Percentiles rank a stretch among this genome's conserved stretches.
These are phyloP conservation scores for Crypturellus undulatus DNA, from an alignment of 2,113 vertebrate genomes.

Conservation along the genomic window DNA sequence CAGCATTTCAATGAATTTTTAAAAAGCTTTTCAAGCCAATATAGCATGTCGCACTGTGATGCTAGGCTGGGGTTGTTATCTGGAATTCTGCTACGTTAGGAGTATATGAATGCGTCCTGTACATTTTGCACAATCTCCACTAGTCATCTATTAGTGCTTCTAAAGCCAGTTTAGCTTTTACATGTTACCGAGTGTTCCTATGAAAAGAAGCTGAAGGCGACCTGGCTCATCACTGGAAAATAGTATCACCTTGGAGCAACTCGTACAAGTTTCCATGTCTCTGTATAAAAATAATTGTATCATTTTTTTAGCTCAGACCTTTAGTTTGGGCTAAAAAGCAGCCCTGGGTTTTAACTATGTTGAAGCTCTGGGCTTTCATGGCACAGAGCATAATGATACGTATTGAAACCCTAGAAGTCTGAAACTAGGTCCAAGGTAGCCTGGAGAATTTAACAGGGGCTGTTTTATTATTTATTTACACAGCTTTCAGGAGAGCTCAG, in stretches of 20 bases:
- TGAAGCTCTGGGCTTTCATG: not conserved
- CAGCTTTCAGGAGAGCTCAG: conserved; percentile 43
- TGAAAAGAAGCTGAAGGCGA: not conserved
- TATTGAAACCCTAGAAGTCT: conserved; percentile 79
- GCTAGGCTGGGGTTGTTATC: not conserved
- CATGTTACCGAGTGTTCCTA: not conserved
- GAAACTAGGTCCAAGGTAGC: conserved; percentile 78
- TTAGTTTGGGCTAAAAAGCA: not conserved
- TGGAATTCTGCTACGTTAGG: not conserved
- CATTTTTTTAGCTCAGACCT: not conserved
- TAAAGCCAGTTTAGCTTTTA: not conserved
- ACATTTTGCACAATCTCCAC: not conserved
- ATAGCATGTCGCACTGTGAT: not conserved
- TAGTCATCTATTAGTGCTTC: not conserved
- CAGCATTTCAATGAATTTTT: not conserved
- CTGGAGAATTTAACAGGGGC: conserved; percentile 52
- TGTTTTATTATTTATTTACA: conserved; percentile 85
- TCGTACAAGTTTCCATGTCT: not conserved
- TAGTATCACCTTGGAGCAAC: not conserved
- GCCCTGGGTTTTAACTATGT: not conserved
- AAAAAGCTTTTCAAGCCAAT: not conserved
- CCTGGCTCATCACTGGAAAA: not conserved
- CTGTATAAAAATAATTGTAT: not conserved
- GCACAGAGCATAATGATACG: not conserved
- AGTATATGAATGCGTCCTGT: not conserved